phyloP scores from a whole-genome alignment of 2,797 vertebrate genomes.

The Erithacus rubecula region DNA sequence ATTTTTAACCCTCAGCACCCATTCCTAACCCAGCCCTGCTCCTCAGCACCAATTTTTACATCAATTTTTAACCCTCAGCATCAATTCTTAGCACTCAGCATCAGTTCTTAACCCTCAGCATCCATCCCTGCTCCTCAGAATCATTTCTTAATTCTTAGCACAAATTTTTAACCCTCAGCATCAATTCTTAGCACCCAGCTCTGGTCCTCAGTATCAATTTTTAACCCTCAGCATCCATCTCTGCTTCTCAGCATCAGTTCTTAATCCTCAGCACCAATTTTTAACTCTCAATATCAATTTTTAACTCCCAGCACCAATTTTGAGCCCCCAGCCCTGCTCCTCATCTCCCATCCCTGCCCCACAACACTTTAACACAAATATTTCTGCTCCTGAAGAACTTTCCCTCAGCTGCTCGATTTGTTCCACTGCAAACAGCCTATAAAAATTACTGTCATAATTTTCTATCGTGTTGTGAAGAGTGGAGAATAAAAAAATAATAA shows the following conservation, averaged over 20 bases:
- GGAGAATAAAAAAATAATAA: neutral
- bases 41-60: too few species aligned
- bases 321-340: too few species aligned
- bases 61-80: neutral
- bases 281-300: neutral
- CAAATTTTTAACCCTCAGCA: too few species aligned
- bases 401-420: neutral
- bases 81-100: neutral
- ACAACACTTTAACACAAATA: neutral
- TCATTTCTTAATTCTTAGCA: too few species aligned
- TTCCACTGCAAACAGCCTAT: neutral
- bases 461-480: neutral
- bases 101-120: too few species aligned
- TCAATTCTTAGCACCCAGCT: too few species aligned
- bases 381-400: neutral
- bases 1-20: too few species aligned
- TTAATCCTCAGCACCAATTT: neutral
- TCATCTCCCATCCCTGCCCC: neutral
- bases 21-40: too few species aligned
- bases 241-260: neutral
- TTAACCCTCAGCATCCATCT: neutral
- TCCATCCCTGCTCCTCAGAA: too few species aligned
- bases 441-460: neutral
- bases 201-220: too few species aligned
- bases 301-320: neutral